Conservation (phyloP, 2,797 vertebrate species). For the Macroramphosus scolopax region DNA sequence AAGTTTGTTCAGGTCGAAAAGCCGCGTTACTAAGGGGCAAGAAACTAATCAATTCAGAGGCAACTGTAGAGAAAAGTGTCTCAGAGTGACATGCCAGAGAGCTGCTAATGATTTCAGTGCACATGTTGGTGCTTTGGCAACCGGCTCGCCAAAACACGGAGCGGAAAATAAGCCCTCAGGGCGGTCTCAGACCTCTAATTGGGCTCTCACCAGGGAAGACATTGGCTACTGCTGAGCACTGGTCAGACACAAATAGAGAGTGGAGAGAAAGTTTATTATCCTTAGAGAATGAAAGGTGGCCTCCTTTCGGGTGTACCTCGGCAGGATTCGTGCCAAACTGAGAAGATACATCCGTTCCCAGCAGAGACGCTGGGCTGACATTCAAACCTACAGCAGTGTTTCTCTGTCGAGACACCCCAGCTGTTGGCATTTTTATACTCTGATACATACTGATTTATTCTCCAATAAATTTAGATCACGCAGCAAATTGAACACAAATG, state of each 20-base stretch:
- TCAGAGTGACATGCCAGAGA: conserved; percentile 65
- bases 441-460: too few species aligned
- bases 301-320: conserved; percentile 44
- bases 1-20: conserved; percentile 32
- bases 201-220: conserved; percentile 62
- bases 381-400: conserved; percentile 35
- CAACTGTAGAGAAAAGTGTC: conserved; percentile 54
- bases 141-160: conserved; percentile 58
- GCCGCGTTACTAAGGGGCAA: conserved; percentile 59
- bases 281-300: conserved; percentile 49
- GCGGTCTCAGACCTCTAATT: conserved; percentile 66
- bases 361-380: conserved; percentile 42
- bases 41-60: conserved; percentile 72
- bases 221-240: conserved; percentile 42
- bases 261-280: conserved; percentile 61
- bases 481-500: too few species aligned
- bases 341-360: conserved; percentile 45
- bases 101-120: conserved; percentile 68
- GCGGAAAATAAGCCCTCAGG: conserved; percentile 57
- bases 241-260: conserved; percentile 54
- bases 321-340: conserved; percentile 38
- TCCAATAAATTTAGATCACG: too few species aligned
- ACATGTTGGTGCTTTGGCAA: conserved; percentile 72
- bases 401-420: conserved; percentile 36
- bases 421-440: too few species aligned